Evolutionary conservation across 2,888 invertebrate genomes (phyloP).

Genomic region (Xiphydria camelus): DNA sequence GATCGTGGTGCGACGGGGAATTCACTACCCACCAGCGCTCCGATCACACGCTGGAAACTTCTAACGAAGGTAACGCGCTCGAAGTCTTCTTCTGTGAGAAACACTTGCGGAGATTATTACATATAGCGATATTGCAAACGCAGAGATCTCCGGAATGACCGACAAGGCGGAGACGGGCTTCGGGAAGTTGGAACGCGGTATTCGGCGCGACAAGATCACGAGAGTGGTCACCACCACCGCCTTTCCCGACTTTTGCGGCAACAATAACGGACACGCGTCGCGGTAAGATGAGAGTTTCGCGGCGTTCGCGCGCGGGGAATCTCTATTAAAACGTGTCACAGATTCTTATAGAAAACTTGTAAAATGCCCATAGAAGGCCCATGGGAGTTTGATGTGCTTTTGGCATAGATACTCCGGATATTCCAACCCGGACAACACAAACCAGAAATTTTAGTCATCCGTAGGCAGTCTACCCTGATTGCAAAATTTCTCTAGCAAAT

Average conservation of each 20-base stretch:
- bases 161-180: neutral
- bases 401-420: neutral
- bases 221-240: slow-evolving; percentile 3
- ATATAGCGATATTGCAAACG: too few relatives aligned
- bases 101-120: too few relatives aligned
- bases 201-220: neutral
- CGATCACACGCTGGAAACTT: neutral
- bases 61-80: too few relatives aligned
- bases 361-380: too few relatives aligned
- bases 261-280: slow-evolving; percentile 8
- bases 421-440: too few relatives aligned
- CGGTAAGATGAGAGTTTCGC: neutral
- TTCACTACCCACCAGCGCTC: neutral
- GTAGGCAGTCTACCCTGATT: too few relatives aligned
- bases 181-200: neutral
- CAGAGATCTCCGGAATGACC: too few relatives aligned
- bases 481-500: too few relatives aligned
- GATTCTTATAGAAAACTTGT: too few relatives aligned
- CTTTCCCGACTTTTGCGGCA: slow-evolving; percentile 1
- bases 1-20: slow-evolving; percentile 13
- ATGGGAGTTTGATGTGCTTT: too few relatives aligned
- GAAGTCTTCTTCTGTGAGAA: slow-evolving; percentile 5
- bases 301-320: neutral
- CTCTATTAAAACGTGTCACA: too few relatives aligned
- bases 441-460: too few relatives aligned